Conservation (phyloP, 2,113 vertebrate species). For the Electrona antarctica region DNA sequence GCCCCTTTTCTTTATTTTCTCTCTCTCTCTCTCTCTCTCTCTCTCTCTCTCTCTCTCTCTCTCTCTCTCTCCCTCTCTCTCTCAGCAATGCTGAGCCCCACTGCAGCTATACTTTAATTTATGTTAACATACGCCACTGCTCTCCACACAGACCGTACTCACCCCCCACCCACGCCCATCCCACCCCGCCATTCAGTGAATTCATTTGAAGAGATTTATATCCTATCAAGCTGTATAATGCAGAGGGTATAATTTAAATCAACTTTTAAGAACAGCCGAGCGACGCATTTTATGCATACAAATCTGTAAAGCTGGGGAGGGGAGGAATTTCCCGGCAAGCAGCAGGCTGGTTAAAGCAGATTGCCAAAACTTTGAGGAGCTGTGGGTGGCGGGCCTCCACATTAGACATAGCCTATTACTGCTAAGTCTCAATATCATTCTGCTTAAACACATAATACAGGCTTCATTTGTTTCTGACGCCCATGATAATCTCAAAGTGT, state of each 20-base stretch:
- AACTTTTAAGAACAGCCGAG: slow-evolving; percentile 74
- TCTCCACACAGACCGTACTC: slow-evolving; percentile 35
- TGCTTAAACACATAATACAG: slow-evolving; percentile 47
- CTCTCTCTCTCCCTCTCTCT: slow-evolving; percentile 5
- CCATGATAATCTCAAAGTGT: slow-evolving; percentile 40
- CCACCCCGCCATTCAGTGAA: slow-evolving; percentile 58
- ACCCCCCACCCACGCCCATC: slow-evolving; percentile 20
- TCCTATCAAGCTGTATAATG: slow-evolving; percentile 77
- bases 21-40: not conserved
- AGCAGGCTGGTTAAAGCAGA: slow-evolving; percentile 57
- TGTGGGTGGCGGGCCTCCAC: slow-evolving; percentile 49
- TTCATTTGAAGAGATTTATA: slow-evolving; percentile 82
- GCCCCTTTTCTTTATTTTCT: not conserved
- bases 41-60: slow-evolving; percentile 15
- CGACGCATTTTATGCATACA: slow-evolving; percentile 66
- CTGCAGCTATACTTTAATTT: slow-evolving; percentile 75
- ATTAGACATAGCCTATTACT: slow-evolving; percentile 60
- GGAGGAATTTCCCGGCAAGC: slow-evolving; percentile 44
- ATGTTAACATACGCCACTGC: slow-evolving; percentile 74
- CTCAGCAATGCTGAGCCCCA: slow-evolving; percentile 9
- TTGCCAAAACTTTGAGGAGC: slow-evolving; percentile 58
- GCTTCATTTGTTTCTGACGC: slow-evolving; percentile 52
- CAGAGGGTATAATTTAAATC: slow-evolving; percentile 77
- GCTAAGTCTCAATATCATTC: slow-evolving; percentile 47
- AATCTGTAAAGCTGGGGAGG: slow-evolving; percentile 58